Evolutionary conservation across 2,888 invertebrate species (phyloP), one percentile per base, ranked within the genome.

Genomic region (Lydus trimaculatus): DNA sequence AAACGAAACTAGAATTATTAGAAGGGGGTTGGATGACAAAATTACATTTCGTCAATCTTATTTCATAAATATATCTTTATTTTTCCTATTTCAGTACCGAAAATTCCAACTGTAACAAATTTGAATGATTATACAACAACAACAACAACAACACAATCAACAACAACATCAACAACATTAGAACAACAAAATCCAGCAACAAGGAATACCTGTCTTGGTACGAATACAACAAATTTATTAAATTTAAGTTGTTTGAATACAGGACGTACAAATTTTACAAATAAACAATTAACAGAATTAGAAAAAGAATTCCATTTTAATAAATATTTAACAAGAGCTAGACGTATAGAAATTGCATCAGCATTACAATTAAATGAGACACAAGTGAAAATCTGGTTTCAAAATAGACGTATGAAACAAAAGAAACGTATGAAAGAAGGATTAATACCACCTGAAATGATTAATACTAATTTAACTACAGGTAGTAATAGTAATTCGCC

Each of bases 241-340:
- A 83, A 81, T 62, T 82, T 87, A 59, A 87, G 86, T 73, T 87
- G 87, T 71, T 81, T 89, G 75, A 95, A 94, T 87, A 95, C 96
- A 15, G 98, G 98, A 39, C 90, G 99, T 65, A 99, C 99, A 48
- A 99, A 99, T 87, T 99, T 99, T 88, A 98, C 98, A 76, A 99
- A 99, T 87, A 99, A 99, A 86, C 99, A 99, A 85, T 91, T 99
- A 73, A 99, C 99, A 2, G 99, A 99, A 86, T 89, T 99, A 75
- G 99, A 99, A 85, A 99, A 99, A 84, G 99, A 99, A 86, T 99
- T 99, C 87, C 99, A 99, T 86, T 99, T 98, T 87, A 98, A 98
- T 88, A 98, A 98, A 87, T 99, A 99, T 88, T 90, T 99, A 81
- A 99, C 99, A 48, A 88, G 99, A 77, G 98, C 98, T 48, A 88